A percentile compares a stretch with the other conserved stretches of the same genome.
Evolutionary conservation across 2,888 invertebrate species (phyloP).

Genomic region (Conchocele bisecta): DNA sequence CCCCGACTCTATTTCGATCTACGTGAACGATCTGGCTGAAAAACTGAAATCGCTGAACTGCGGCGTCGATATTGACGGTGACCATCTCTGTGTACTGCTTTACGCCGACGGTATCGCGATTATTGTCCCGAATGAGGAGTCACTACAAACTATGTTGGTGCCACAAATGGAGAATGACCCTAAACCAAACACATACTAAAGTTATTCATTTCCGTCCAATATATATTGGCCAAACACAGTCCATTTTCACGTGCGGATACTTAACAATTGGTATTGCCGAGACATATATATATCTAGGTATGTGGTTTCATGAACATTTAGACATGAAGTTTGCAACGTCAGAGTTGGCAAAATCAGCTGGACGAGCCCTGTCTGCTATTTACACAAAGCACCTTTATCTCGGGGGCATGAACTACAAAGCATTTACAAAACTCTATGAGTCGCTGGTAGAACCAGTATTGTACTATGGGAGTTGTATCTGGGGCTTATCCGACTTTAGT

Average conservation of each 20-base stretch:
- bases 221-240: background rate
- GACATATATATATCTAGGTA: conserved; percentile 1
- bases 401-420: conserved; percentile 1
- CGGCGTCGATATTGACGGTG: background rate
- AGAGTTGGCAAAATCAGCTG: conserved; percentile 11
- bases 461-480: conserved; percentile 1
- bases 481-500: conserved; percentile 9
- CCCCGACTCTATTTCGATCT: background rate
- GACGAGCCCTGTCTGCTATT: conserved; percentile 3
- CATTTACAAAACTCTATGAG: conserved; percentile 1
- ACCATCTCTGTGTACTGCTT: background rate
- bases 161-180: conserved; percentile 1
- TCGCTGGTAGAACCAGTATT: too few relatives aligned
- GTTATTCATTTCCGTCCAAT: conserved; percentile 1
- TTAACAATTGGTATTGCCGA: background rate
- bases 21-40: conserved; percentile 11
- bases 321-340: conserved; percentile 3
- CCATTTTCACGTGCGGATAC: background rate
- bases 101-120: too few relatives aligned
- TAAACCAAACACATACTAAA: background rate
- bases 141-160: conserved; percentile 10
- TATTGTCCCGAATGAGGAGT: conserved; percentile 12
- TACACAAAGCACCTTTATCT: background rate
- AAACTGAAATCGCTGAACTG: conserved; percentile 1
- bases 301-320: conserved; percentile 9